phyloP scores from a whole-genome alignment of 2,113 vertebrate species.

The Myrmecobius fasciatus region DNA sequence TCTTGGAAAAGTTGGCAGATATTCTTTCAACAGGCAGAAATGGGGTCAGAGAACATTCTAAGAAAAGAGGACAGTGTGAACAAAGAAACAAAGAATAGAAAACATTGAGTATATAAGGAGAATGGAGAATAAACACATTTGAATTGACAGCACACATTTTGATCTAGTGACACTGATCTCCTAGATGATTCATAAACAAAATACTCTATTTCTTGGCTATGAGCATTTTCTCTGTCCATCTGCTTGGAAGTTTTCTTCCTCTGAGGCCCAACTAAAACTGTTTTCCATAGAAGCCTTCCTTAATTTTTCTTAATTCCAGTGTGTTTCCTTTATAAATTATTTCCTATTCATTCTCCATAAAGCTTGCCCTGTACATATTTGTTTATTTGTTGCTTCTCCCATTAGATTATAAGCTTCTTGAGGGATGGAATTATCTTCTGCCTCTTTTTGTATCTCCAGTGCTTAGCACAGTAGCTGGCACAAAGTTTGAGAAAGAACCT shows the following conservation, averaged over 20 bases:
- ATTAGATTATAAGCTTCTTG: not conserved
- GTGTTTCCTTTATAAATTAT: not conserved
- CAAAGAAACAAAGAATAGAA: not conserved
- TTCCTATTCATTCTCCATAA: too few relatives aligned
- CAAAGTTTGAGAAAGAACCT: too few relatives aligned
- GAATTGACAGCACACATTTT: not conserved
- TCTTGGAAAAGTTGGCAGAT: not conserved
- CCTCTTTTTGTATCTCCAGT: too few relatives aligned
- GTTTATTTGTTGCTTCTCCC: not conserved
- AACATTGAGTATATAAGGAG: not conserved
- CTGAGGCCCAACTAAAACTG: not conserved
- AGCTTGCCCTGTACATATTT: not conserved
- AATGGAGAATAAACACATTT: not conserved
- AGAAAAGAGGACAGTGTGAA: not conserved
- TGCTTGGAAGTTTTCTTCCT: not conserved
- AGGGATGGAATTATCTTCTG: too few relatives aligned
- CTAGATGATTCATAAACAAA: not conserved
- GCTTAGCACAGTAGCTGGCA: too few relatives aligned
- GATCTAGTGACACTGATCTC: not conserved
- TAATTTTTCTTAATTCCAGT: too few relatives aligned
- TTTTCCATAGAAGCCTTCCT: not conserved
- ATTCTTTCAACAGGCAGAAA: not conserved
- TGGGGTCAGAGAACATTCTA: not conserved
- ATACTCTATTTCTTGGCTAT: not conserved
- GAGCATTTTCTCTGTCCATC: not conserved